These are phyloP conservation scores for Cheilosia vulpina DNA, from an alignment of 2,888 invertebrate genomes.

Conservation along the genomic window DNA sequence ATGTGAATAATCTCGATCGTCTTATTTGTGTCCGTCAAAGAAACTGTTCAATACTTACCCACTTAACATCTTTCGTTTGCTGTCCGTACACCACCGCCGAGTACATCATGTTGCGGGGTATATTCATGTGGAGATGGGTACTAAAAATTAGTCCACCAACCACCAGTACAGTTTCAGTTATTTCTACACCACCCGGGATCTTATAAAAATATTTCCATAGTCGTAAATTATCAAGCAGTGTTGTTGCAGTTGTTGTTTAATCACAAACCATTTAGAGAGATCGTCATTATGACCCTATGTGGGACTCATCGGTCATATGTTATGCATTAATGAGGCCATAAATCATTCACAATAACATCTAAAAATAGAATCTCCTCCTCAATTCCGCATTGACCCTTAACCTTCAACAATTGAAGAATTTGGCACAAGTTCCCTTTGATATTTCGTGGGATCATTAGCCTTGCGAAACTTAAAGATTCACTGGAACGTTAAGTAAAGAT, in stretches of 20 bases:
- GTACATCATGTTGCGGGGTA: too few relatives aligned
- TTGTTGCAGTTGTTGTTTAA: constrained; percentile 29
- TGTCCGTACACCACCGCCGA: too few relatives aligned
- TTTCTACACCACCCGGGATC: neutral
- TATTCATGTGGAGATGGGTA: too few relatives aligned
- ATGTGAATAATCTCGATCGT: too few relatives aligned
- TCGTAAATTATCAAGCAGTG: constrained; percentile 32
- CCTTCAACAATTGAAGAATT: constrained; percentile 30
- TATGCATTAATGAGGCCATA: constrained; percentile 29
- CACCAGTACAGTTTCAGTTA: too few relatives aligned
- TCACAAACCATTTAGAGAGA: constrained; percentile 13
- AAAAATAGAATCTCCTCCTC: constrained; percentile 29
- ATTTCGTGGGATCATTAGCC: constrained; percentile 10
- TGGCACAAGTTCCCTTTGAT: neutral
- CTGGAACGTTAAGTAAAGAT: neutral
- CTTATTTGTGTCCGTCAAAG: too few relatives aligned
- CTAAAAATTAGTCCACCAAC: too few relatives aligned
- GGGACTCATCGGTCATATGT: constrained; percentile 50
- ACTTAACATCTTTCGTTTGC: too few relatives aligned
- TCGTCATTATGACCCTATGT: neutral
- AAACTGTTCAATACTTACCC: too few relatives aligned
- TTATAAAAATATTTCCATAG: neutral
- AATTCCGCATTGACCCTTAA: constrained; percentile 11
- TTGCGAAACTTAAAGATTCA: neutral
- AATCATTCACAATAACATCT: constrained; percentile 28